Percentiles rank a stretch among this genome's conserved stretches.
Evolutionary conservation across 1,140 invertebrate genomes (phyloP).

Genomic region (Cherax destructor): DNA sequence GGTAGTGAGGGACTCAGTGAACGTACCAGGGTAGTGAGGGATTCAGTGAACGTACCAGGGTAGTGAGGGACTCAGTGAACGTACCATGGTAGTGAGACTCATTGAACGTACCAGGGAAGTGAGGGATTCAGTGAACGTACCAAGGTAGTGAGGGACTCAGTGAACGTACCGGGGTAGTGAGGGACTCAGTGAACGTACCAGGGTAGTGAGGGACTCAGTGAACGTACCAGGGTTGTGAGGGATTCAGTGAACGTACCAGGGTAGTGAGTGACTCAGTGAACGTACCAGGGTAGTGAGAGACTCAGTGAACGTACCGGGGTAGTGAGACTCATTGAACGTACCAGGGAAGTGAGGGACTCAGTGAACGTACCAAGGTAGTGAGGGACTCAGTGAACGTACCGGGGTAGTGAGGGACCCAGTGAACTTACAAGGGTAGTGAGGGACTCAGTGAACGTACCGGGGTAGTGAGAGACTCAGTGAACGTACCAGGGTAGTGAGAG

Average conservation of each 20-base stretch:
- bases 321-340: neutral
- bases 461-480: conserved; percentile 60
- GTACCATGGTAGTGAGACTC: neutral
- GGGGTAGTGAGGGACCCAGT: too few species aligned
- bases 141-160: too few species aligned
- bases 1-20: conserved; percentile 60
- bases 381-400: too few species aligned
- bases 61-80: too few species aligned
- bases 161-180: too few species aligned
- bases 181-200: too few species aligned
- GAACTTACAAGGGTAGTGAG: neutral
- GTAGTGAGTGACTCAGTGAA: too few species aligned
- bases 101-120: conserved; percentile 47
- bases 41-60: too few species aligned
- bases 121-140: conserved; percentile 63
- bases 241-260: conserved; percentile 54
- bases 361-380: conserved; percentile 18
- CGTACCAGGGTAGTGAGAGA: too few species aligned
- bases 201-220: neutral
- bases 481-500: too few species aligned
- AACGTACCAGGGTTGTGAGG: conserved; percentile 56
- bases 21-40: too few species aligned
- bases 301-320: too few species aligned
- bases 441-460: conserved; percentile 25
- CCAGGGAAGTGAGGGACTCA: conserved; percentile 58